Conservation (phyloP, 2,888 invertebrate genomes). For the Mesoligia furuncula region DNA sequence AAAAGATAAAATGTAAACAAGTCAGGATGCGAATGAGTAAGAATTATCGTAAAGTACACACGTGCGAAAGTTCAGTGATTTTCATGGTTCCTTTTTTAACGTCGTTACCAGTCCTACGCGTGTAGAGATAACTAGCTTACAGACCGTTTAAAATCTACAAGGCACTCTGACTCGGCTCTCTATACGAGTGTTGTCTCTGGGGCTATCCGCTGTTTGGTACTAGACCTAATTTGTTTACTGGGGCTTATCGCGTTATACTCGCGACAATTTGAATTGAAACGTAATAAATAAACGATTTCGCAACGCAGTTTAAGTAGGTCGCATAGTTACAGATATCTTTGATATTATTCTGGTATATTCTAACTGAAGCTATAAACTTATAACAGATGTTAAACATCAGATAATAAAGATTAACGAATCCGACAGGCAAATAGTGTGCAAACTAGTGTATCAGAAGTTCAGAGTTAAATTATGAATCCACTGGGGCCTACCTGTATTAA, state of each 20-base stretch:
- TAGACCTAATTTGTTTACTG: conserved; percentile 45
- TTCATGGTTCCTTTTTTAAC: conserved; percentile 72
- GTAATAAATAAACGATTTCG: conserved; percentile 9
- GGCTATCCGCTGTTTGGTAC: conserved; percentile 35
- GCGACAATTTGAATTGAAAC: conserved; percentile 20
- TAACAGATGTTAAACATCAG: conserved; percentile 29
- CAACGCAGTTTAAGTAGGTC: conserved; percentile 12
- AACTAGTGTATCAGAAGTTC: conserved; percentile 69
- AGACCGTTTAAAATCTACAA: conserved; percentile 52
- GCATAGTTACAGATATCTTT: conserved; percentile 2
- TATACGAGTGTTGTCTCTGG: conserved; percentile 22
- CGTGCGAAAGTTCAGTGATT: conserved; percentile 55
- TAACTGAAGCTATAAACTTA: conserved; percentile 8
- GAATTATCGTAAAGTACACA: conserved; percentile 37
- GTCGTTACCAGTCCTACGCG: conserved; percentile 43
- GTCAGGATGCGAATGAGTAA: conserved; percentile 3
- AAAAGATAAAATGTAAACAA: conserved; percentile 45
- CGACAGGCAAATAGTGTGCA: conserved; percentile 63
- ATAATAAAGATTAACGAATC: conserved; percentile 64
- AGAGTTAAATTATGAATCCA: conserved; percentile 78
- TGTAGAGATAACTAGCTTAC: conserved; percentile 52
- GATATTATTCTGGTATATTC: conserved; percentile 22
- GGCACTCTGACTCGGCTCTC: conserved; percentile 8
- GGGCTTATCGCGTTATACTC: conserved; percentile 17
- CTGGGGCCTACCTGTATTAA: conserved; percentile 75